Percentiles rank a stretch among this genome's conserved stretches.
phyloP scores from a whole-genome alignment of 2,797 vertebrate genomes.

The Sebastes kiyomatsui region DNA sequence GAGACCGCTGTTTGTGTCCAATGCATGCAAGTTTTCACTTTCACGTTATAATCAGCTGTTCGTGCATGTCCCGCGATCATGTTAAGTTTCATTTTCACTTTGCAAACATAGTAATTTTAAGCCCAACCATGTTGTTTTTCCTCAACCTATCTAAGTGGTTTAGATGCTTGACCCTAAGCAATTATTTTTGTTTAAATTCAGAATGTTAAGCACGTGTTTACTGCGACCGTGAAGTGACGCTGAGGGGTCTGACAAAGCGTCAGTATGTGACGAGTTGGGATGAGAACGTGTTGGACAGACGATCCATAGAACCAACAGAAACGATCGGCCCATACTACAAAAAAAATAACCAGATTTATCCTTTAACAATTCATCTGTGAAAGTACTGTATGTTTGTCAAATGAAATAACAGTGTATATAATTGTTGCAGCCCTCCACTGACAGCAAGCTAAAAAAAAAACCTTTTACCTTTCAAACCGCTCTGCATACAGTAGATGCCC shows the following conservation, averaged over 20 bases:
- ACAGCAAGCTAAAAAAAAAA: background rate
- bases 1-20: too few species aligned
- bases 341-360: background rate
- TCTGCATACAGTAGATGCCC: slow-evolving; percentile 12
- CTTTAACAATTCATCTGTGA: background rate
- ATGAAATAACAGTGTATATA: background rate
- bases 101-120: too few species aligned
- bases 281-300: background rate
- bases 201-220: background rate
- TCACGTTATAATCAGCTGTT: too few species aligned
- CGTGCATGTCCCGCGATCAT: fast-evolving
- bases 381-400: background rate
- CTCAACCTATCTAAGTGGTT: too few species aligned
- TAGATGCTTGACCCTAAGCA: too few species aligned
- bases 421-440: background rate
- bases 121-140: fast-evolving
- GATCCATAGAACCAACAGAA: background rate
- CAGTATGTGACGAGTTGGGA: background rate
- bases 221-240: background rate
- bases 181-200: background rate
- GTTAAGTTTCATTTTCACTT: too few species aligned
- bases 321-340: background rate
- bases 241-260: background rate
- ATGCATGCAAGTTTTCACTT: too few species aligned
- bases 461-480: background rate